Evolutionary conservation across 2,888 invertebrate genomes (phyloP), one percentile per base, ranked within the genome.

Genomic region (Agonopterix subpropinquella): DNA sequence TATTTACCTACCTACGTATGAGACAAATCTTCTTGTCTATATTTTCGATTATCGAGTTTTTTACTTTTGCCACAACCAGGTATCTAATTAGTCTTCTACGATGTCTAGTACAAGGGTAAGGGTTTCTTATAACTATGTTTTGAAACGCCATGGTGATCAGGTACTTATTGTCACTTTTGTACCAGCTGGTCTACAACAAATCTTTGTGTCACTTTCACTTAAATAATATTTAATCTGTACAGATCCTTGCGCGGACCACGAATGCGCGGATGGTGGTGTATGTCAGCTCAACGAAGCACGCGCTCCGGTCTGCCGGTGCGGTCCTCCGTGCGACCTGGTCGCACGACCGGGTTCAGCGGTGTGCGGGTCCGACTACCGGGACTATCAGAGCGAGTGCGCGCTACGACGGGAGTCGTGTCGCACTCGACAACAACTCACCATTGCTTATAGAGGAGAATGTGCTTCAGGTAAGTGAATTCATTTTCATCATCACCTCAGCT

Each of bases 221-320:
- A 28, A 28, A 28, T 28, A 28, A 28, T 39, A 9, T 4, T 39
- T n/a, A 39, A 10, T 8, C 1, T 42, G 3, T 39, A 4, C 89
- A 97, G 97, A 97, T 91, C 97, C 97, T 1, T 97, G 97, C 78
- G 91, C 92, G 42, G 93, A 92, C 50, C 90, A 94, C 58, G 90
- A 92, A 67, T 97, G 97, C 80, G 89, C 92, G 35, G 92, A 93
- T 57, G 93, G 94, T 36, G 94, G 96, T 71, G 90, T 95, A 52
- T 97, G 97, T 82, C 95, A 95, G 77, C 86, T 97, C 77, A 95
- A 95, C 79, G 91, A 91, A 61, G 91, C 92, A 47, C 91, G 96
- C 44, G 91, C 92, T 57, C 95, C 96, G 0, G 90, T 91, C 42
- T 97, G 96, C 76, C 91, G 92, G 53, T 97, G 97, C 76, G 93